A percentile compares a stretch with the other conserved stretches of the same genome.
Evolutionary conservation across 2,888 invertebrate species (phyloP).

Genomic region (Callinectes sapidus): DNA sequence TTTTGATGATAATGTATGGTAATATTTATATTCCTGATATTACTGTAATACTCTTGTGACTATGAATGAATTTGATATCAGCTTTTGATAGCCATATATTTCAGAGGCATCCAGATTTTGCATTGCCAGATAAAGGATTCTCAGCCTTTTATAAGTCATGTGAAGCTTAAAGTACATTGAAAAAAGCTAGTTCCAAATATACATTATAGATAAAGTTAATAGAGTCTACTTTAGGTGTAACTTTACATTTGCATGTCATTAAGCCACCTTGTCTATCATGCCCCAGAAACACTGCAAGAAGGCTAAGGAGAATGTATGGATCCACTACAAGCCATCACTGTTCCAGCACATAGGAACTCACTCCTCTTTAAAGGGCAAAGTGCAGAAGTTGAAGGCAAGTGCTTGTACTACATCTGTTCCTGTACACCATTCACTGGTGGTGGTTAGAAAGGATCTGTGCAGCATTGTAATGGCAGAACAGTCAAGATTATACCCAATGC

Average conservation of each 20-base stretch:
- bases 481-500: too few relatives aligned
- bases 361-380: conserved; percentile 96
- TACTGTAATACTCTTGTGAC: too few relatives aligned
- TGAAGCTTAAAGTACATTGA: not conserved
- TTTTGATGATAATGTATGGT: too few relatives aligned
- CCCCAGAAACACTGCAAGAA: conserved; percentile 87
- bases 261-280: not conserved
- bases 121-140: not conserved
- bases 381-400: conserved; percentile 92
- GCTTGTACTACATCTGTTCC: not conserved
- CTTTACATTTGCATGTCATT: not conserved
- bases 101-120: too few relatives aligned
- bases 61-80: not conserved
- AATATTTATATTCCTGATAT: too few relatives aligned
- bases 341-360: conserved; percentile 97
- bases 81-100: too few relatives aligned
- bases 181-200: not conserved
- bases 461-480: too few relatives aligned
- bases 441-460: too few relatives aligned
- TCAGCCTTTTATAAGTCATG: not conserved
- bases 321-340: conserved; percentile 91
- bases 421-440: too few relatives aligned
- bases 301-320: conserved; percentile 86
- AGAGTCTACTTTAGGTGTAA: not conserved
- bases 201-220: not conserved